These are phyloP conservation scores for Bellardia bayeri DNA, from an alignment of 2,888 invertebrate genomes.

Conservation along the genomic window DNA sequence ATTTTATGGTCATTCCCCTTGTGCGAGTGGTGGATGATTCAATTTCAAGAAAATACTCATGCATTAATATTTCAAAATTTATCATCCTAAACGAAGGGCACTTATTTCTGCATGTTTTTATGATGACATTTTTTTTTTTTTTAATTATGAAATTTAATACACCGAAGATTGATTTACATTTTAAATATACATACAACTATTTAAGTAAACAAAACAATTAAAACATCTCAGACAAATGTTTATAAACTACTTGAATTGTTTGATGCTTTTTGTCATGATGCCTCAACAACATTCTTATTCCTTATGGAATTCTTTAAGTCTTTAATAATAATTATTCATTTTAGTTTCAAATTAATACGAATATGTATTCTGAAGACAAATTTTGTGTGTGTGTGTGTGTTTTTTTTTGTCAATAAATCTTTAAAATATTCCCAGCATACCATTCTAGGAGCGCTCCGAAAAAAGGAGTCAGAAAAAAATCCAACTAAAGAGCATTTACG, in stretches of 20 bases:
- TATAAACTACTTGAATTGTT: conserved; percentile 64
- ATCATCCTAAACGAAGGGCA: conserved; percentile 61
- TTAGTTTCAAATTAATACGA: neutral
- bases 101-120: conserved; percentile 49
- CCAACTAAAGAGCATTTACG: too few species aligned
- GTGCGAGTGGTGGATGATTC: neutral
- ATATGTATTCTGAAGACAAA: conserved; percentile 1
- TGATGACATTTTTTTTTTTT: conserved; percentile 58
- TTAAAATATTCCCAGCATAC: too few species aligned
- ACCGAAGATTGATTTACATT: conserved; percentile 24
- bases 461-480: too few species aligned
- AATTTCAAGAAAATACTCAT: conserved; percentile 20
- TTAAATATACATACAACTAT: neutral
- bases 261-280: neutral
- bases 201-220: conserved; percentile 3
- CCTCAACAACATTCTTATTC: neutral
- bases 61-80: conserved; percentile 31
- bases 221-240: conserved; percentile 40
- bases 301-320: neutral
- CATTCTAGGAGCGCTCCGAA: too few species aligned
- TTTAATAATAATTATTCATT: neutral
- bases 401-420: neutral
- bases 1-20: conserved; percentile 66
- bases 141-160: conserved; percentile 68
- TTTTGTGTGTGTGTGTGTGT: too few species aligned